These are phyloP conservation scores for Zaprionus inermis DNA, from an alignment of 1,140 invertebrate genomes.

Conservation along the genomic window DNA sequence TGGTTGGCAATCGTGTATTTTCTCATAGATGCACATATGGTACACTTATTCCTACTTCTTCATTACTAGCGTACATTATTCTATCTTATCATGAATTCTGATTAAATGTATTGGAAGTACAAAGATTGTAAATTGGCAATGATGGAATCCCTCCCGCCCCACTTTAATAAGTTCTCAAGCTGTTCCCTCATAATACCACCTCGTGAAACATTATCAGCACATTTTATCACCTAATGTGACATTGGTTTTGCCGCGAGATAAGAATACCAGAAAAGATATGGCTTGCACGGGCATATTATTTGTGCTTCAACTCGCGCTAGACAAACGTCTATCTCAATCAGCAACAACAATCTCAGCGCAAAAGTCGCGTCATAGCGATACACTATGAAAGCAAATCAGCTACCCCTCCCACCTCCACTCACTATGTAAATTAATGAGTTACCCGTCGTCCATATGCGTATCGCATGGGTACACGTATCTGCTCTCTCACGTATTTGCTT, in stretches of 20 bases:
- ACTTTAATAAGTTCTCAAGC: slow-evolving; percentile 5
- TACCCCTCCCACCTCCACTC: background rate
- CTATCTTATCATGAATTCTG: background rate
- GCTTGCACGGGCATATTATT: background rate
- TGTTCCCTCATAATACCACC: background rate
- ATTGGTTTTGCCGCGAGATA: slow-evolving; percentile 7
- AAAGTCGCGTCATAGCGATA: slow-evolving; percentile 16
- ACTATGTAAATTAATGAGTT: slow-evolving; percentile 19
- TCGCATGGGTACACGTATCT: slow-evolving; percentile 5
- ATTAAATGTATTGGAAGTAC: background rate
- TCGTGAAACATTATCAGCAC: background rate
- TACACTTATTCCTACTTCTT: background rate
- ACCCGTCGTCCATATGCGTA: background rate
- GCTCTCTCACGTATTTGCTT: background rate
- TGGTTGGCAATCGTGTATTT: no score
- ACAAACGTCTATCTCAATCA: background rate
- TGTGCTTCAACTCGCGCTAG: slow-evolving; percentile 24
- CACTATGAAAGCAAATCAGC: slow-evolving; percentile 20
- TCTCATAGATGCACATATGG: no score
- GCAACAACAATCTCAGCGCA: background rate
- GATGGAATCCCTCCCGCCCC: background rate
- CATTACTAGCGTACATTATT: background rate
- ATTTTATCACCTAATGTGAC: slow-evolving; percentile 12
- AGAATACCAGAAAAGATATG: slow-evolving; percentile 3
- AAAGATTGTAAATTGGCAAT: background rate